These are phyloP conservation scores for Toxotes jaculatrix DNA, from an alignment of 2,113 vertebrate genomes.

Conservation along the genomic window DNA sequence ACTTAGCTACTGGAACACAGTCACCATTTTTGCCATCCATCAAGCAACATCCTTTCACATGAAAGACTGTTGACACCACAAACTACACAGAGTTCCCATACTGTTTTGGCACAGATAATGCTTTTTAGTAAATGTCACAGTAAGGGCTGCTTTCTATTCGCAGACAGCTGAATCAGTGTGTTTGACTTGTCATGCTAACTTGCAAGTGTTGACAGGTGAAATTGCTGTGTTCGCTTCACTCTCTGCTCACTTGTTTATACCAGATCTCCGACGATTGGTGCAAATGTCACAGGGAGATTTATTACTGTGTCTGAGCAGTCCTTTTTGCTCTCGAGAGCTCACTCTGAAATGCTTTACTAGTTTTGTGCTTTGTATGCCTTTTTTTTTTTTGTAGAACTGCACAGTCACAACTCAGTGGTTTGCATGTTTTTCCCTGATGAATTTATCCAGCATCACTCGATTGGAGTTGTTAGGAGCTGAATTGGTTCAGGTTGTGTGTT, in stretches of 20 bases:
- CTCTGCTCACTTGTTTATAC: slow-evolving; percentile 31
- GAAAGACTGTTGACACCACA: background rate
- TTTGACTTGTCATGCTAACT: slow-evolving; percentile 19
- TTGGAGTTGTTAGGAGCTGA: background rate
- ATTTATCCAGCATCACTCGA: background rate
- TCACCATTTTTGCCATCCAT: background rate
- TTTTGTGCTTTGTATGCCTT: slow-evolving; percentile 2
- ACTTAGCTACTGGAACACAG: background rate
- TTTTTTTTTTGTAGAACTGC: background rate
- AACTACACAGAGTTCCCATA: background rate
- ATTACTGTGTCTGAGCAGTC: slow-evolving; percentile 22
- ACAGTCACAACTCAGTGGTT: background rate
- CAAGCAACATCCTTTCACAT: background rate
- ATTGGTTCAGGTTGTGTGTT: background rate
- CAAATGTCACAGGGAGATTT: slow-evolving; percentile 43
- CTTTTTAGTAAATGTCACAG: slow-evolving; percentile 25
- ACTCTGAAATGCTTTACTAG: slow-evolving; percentile 9
- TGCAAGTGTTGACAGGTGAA: slow-evolving; percentile 44
- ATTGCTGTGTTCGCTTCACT: slow-evolving; percentile 8
- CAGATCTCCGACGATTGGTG: slow-evolving; percentile 23
- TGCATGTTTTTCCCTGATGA: background rate
- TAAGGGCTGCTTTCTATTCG: slow-evolving; percentile 4
- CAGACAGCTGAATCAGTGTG: slow-evolving; percentile 19
- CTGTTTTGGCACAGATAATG: background rate
- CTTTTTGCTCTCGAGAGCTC: slow-evolving; percentile 23